Evolutionary conservation across 2,888 invertebrate species (phyloP), one percentile per base, ranked within the genome.

Genomic region (Prosapia bicincta): DNA sequence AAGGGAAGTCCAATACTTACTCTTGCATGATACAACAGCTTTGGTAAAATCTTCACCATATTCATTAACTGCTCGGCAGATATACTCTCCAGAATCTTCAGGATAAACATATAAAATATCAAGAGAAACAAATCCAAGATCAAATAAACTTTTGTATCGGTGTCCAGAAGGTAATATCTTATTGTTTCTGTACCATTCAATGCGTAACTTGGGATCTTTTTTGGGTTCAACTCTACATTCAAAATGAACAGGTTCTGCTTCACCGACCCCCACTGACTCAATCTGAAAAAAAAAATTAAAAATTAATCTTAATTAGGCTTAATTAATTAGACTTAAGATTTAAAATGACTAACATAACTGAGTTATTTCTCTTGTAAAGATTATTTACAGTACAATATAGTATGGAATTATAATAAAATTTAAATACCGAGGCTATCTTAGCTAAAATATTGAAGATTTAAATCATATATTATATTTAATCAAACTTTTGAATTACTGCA

Each of bases 161-260:
- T 97, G 97, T 7, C 99, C 96, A 75, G 92, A 91, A 9, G 95
- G 95, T 80, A 98, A 87, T 7, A 92, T 88, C 84, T 96, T 95
- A 75, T 96, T 97, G 84, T 98, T 97, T 83, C 95, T 75, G 76
- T 81, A 81, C 82, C 82, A 82, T 75, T 82, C 82, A 15, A 82
- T 79, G 68, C 79, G 91, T 80, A 98, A 87, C 83, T 91, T 95
- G 0, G 97, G 94, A 88, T 98, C 98, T 82, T 93, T 94, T 85
- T 96, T 95, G 0, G 98, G 98, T 84, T 97, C 96, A 24, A 99
- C 94, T 79, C 94, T 92, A 83, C 98, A 98, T 85, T 99, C 98
- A 82, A 99, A 98, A 78, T 96, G 92, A 0, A 97, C 92, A 0
- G 94, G 91, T 85, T 99, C 98, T 26, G 96, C 94, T 87, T 99